Percentiles rank a stretch among this genome's conserved stretches.
Conservation (phyloP, 2,888 invertebrate genomes). For the Cryptocephalus primarius region DNA sequence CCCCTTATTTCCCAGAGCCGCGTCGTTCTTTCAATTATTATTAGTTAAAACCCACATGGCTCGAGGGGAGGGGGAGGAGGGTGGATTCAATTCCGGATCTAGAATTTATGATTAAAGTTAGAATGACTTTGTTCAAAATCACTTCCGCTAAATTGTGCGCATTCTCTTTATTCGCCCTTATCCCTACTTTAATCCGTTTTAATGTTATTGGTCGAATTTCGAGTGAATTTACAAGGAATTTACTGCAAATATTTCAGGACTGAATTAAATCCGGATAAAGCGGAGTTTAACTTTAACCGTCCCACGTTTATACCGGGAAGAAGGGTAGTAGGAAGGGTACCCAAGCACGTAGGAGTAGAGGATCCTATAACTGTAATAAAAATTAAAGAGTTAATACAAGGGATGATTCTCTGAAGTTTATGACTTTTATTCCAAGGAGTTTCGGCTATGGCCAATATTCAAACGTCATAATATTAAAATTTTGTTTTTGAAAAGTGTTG, state of each 20-base stretch:
- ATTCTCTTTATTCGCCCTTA: conserved; percentile 33
- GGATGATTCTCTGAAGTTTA: too few relatives aligned
- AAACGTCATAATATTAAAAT: too few relatives aligned
- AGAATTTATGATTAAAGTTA: conserved; percentile 35
- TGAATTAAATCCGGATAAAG: conserved; percentile 17
- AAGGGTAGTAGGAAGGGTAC: not conserved
- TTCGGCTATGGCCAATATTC: too few relatives aligned
- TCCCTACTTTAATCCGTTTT: conserved; percentile 33
- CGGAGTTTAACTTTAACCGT: conserved; percentile 5
- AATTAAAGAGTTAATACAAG: too few relatives aligned
- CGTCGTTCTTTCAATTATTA: conserved; percentile 15
- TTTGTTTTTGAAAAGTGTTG: too few relatives aligned
- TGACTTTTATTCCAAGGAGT: too few relatives aligned
- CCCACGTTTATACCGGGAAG: not conserved
- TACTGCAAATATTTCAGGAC: conserved; percentile 20
- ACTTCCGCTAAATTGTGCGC: conserved; percentile 34
- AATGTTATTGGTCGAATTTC: conserved; percentile 34
- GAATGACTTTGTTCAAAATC: conserved; percentile 34
- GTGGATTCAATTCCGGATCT: conserved; percentile 24
- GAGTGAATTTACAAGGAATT: conserved; percentile 29
- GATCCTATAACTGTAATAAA: too few relatives aligned
- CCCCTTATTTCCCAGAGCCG: conserved; percentile 1
- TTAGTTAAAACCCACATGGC: conserved; percentile 18
- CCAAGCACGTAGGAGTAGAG: too few relatives aligned
- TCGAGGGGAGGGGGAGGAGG: conserved; percentile 6